phyloP scores from a whole-genome alignment of 2,113 vertebrate genomes.

The Macroglossus sobrinus region DNA sequence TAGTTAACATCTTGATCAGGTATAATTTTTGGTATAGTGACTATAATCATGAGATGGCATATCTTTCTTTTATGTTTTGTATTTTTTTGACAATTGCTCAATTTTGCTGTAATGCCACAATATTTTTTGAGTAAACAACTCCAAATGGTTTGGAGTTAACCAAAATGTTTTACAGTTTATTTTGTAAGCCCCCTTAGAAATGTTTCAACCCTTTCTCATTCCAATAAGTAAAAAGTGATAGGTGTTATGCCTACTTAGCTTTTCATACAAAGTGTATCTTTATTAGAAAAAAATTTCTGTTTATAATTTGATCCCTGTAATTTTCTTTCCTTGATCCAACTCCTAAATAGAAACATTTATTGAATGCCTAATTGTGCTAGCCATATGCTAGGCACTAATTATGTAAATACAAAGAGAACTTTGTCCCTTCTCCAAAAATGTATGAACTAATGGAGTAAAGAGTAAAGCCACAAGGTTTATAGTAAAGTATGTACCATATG shows the following conservation, averaged over 20 bases:
- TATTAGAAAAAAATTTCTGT: background rate
- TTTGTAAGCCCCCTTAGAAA: slow-evolving; percentile 45
- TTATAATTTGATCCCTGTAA: background rate
- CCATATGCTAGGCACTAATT: background rate
- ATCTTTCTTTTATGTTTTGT: background rate
- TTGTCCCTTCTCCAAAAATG: background rate
- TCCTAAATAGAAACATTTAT: background rate
- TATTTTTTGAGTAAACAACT: slow-evolving; percentile 4
- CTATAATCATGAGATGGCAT: background rate
- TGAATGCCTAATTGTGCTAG: background rate
- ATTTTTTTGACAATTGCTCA: background rate
- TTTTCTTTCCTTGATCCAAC: background rate
- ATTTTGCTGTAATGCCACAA: slow-evolving; percentile 16
- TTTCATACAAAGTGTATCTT: background rate
- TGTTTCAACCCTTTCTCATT: slow-evolving; percentile 27
- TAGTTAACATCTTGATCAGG: slow-evolving; percentile 13
- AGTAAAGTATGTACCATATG: background rate
- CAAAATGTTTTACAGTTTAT: background rate
- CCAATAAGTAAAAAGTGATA: slow-evolving; percentile 29
- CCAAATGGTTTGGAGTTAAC: background rate
- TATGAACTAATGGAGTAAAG: background rate
- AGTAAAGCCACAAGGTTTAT: background rate
- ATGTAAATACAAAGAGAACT: background rate
- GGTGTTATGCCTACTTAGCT: background rate
- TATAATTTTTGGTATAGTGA: background rate